Percentiles rank a stretch among this genome's conserved stretches.
Conservation (phyloP, 2,113 vertebrate species). For the Alouatta palliata region DNA sequence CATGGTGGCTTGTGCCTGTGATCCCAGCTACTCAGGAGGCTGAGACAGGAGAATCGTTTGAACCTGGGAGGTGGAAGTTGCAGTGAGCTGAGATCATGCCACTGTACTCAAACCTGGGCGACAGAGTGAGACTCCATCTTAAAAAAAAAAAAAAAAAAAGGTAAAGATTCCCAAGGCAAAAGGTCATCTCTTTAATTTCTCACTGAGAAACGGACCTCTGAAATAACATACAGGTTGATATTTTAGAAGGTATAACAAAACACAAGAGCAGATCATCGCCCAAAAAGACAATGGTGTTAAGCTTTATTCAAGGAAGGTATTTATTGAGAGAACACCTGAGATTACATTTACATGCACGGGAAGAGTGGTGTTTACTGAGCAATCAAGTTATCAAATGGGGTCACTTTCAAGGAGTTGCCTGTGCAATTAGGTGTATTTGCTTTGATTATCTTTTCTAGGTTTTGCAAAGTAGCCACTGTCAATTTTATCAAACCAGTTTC, state of each 20-base stretch:
- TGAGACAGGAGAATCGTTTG: too few species aligned
- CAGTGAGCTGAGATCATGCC: too few species aligned
- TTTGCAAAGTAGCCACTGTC: conserved; percentile 27
- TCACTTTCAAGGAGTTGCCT: conserved; percentile 28
- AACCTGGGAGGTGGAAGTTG: too few species aligned
- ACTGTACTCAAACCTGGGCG: too few species aligned
- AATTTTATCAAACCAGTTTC: conserved; percentile 38
- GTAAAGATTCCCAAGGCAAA: background rate
- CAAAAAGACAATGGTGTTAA: background rate
- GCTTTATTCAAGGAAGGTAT: conserved; percentile 10
- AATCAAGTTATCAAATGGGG: conserved; percentile 43
- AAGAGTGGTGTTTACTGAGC: conserved; percentile 19
- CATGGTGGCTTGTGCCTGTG: too few species aligned
- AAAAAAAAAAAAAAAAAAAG: too few species aligned
- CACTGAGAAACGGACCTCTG: background rate
- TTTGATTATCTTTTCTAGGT: background rate
- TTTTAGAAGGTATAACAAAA: background rate
- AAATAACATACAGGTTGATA: background rate
- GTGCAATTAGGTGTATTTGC: background rate
- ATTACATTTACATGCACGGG: background rate
- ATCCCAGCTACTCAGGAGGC: too few species aligned
- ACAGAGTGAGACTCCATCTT: too few species aligned
- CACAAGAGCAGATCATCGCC: background rate
- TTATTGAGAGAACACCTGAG: background rate
- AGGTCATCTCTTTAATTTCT: background rate